phyloP scores from a whole-genome alignment of 2,113 vertebrate genomes.

The Thermophis baileyi region DNA sequence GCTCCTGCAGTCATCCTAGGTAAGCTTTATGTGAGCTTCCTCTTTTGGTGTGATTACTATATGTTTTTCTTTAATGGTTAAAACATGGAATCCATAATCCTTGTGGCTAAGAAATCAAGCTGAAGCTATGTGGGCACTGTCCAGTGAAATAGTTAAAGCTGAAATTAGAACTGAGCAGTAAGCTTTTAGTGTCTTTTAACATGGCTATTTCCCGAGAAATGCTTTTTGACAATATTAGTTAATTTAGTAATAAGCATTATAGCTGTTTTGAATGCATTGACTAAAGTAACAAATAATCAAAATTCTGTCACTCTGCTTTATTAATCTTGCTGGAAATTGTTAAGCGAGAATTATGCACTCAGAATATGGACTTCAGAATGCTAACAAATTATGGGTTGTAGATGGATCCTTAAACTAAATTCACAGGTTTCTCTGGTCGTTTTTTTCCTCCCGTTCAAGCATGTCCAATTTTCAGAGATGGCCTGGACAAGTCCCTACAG shows the following conservation, averaged over 20 bases:
- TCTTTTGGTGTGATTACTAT: not conserved
- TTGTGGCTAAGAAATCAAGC: not conserved
- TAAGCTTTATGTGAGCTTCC: not conserved
- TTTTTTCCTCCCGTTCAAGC: not conserved
- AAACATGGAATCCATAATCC: not conserved
- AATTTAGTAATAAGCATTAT: too few relatives aligned
- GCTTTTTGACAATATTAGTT: not conserved
- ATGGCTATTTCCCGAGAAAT: not conserved
- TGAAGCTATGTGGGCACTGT: not conserved
- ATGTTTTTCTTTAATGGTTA: not conserved
- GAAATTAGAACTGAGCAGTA: not conserved
- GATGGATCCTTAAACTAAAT: not conserved
- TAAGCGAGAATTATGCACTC: not conserved
- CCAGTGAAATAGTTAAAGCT: not conserved
- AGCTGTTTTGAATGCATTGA: not conserved
- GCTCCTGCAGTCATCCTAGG: not conserved
- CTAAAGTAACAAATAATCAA: not conserved
- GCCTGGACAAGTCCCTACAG: not conserved
- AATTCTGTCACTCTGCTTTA: not conserved
- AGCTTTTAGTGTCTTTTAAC: not conserved
- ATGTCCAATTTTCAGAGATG: not conserved
- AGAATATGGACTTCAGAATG: not conserved
- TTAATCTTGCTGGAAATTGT: not conserved
- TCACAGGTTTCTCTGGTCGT: not conserved
- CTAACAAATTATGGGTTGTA: not conserved